Base-by-base conservation (phyloP, 2,888 invertebrate species). In the Orthosia cruda region DNA sequence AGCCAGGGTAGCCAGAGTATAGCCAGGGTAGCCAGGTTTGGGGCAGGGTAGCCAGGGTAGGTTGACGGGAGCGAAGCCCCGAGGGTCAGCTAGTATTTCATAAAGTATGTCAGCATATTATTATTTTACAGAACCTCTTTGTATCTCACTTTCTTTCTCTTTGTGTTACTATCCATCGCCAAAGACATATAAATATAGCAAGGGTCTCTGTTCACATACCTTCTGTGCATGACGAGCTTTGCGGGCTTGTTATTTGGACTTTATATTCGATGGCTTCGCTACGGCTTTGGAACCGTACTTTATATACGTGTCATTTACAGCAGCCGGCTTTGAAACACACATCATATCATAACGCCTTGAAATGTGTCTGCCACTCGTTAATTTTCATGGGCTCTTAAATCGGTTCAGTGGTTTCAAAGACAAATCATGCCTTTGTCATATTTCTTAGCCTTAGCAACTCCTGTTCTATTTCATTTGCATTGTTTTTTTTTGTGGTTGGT, bases 331-430 rank as follows among this genome's bases (percentile, higher is more conserved):
- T 45, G 13, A 52, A 61, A 54, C 68, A 64, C 52, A 73, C 63
- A 57, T 78, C 23, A 54, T 54, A 54, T 71, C 23, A 50, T 54
- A 49, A 62, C 26, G 40, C 45, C 32, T 68, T 26, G 49, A 64
- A 58, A 45, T 52, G 67, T 68, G 62, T 70, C n/a, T 63, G 26
- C 47, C 57, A 57, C 65, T 81, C 52, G 61, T 64, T 55, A 71
- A 79, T 50, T 59, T 61, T 71, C 7, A 79, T 55, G 54, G 49
- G 18, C 63, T 49, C 13, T 65, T 49, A 54, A 59, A 59, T 54
- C 63, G 40, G 52, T 49, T 77, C 71, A 76, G 55, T 62, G 62
- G 23, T 32, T 76, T 13, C 20, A 11, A 26, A 70, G 50, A 45
- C 23, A 50, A 45, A 23, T 32, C 32, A 49, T 47, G n/a, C 45